Conservation (phyloP, 2,888 invertebrate genomes). For the Epinotia brunnichana region DNA sequence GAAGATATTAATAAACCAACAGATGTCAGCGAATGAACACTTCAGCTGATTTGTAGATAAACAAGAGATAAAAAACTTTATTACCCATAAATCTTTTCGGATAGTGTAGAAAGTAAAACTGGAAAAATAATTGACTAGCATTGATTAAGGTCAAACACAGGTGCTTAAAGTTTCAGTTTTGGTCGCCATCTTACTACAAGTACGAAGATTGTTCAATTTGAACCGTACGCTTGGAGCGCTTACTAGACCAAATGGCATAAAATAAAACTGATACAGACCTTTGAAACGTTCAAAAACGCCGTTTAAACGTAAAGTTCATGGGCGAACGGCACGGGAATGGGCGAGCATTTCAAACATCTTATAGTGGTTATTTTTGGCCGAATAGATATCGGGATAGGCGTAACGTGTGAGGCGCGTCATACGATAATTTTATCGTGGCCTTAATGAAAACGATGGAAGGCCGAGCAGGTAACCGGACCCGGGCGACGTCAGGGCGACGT, state of each 20-base stretch:
- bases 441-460: conserved; percentile 76
- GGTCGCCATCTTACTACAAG: neutral
- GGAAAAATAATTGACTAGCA: neutral
- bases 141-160: neutral
- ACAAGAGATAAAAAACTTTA: conserved; percentile 51
- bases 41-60: conserved; percentile 58
- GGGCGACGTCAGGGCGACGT: conserved; percentile 68
- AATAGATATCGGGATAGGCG: conserved; percentile 62
- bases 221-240: neutral
- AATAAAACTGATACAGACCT: neutral
- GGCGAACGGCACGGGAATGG: conserved; percentile 48
- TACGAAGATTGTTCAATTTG: neutral
- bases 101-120: neutral
- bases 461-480: conserved; percentile 76
- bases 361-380: conserved; percentile 68
- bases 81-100: conserved; percentile 53
- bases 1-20: conserved; percentile 37
- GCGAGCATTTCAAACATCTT: conserved; percentile 57
- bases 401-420: conserved; percentile 64
- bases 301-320: conserved; percentile 33
- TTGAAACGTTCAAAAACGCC: neutral
- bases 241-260: neutral
- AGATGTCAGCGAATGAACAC: conserved; percentile 44
- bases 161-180: neutral
- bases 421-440: conserved; percentile 80